These are phyloP conservation scores for Eupelmus urozonus DNA, from an alignment of 2,888 invertebrate genomes.

Conservation along the genomic window DNA sequence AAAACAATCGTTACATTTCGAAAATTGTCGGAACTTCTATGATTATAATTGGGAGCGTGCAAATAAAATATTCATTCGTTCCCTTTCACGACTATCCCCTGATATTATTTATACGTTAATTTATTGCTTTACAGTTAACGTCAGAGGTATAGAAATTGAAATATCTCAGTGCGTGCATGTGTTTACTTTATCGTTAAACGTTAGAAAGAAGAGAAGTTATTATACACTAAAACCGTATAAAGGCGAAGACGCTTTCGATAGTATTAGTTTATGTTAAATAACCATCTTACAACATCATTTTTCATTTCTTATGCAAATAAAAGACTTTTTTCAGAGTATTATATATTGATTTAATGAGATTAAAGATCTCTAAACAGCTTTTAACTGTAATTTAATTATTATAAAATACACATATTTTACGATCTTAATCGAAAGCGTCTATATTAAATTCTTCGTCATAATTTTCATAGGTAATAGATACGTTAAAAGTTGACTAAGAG, in stretches of 20 bases:
- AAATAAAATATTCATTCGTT: conserved; percentile 14
- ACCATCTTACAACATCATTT: background rate
- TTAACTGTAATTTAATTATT: conserved; percentile 15
- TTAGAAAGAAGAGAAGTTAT: conserved; percentile 31
- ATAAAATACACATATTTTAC: conserved; percentile 22
- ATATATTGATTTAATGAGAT: conserved; percentile 9
- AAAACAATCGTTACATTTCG: conserved; percentile 6
- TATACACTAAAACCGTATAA: conserved; percentile 29
- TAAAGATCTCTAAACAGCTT: background rate
- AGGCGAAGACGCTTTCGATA: conserved; percentile 44
- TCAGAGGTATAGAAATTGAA: conserved; percentile 47
- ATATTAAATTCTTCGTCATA: background rate
- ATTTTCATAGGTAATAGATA: conserved; percentile 29
- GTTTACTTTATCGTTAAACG: conserved; percentile 22
- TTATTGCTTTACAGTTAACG: conserved; percentile 55
- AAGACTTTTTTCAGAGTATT: conserved; percentile 22
- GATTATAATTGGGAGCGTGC: conserved; percentile 9
- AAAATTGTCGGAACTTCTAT: background rate
- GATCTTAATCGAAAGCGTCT: conserved; percentile 44
- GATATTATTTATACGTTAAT: conserved; percentile 23
- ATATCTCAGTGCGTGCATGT: conserved; percentile 40
- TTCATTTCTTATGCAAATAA: conserved; percentile 21
- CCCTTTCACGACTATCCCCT: conserved; percentile 28
- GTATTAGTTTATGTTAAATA: conserved; percentile 21
- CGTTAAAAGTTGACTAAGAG: conserved; percentile 39